Evolutionary conservation across 1,140 invertebrate species (phyloP).

Genomic region (Microvelia longipes): DNA sequence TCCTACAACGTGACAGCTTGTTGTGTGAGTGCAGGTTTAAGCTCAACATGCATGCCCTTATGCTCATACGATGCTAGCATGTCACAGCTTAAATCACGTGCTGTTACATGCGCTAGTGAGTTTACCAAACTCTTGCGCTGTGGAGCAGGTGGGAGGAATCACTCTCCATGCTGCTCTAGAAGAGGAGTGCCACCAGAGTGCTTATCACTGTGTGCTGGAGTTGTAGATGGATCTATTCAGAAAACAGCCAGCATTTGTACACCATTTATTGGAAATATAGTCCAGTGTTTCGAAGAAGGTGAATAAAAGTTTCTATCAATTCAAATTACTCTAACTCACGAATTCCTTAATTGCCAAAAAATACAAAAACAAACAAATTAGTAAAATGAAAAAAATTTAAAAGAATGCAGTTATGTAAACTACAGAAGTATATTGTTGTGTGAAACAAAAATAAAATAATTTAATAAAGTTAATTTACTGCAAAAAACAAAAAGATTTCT

Average conservation of each 20-base stretch:
- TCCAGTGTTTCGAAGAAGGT: slow-evolving; percentile 75
- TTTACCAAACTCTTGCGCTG: slow-evolving; percentile 45
- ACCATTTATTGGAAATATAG: slow-evolving; percentile 64
- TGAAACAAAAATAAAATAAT: too few relatives aligned
- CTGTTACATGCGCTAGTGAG: slow-evolving; percentile 43
- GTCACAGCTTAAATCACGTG: slow-evolving; percentile 51
- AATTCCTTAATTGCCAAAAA: too few relatives aligned
- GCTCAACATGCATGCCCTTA: slow-evolving; percentile 56
- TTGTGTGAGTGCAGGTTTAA: slow-evolving; percentile 50
- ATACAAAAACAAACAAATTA: too few relatives aligned
- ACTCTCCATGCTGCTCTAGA: slow-evolving; percentile 51
- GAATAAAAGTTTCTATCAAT: slow-evolving; percentile 13
- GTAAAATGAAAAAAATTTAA: too few relatives aligned
- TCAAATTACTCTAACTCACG: too few relatives aligned
- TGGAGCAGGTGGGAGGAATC: slow-evolving; percentile 35
- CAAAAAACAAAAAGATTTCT: too few relatives aligned
- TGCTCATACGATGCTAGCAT: slow-evolving; percentile 67
- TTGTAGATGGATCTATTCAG: slow-evolving; percentile 34
- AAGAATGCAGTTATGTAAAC: too few relatives aligned
- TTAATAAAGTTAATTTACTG: too few relatives aligned
- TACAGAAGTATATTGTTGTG: too few relatives aligned
- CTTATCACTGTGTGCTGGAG: slow-evolving; percentile 54
- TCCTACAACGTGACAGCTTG: slow-evolving; percentile 62
- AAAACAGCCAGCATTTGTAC: slow-evolving; percentile 45
- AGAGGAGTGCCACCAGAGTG: slow-evolving; percentile 55